phyloP scores from a whole-genome alignment of 2,113 vertebrate genomes.

The Dascyllus trimaculatus region DNA sequence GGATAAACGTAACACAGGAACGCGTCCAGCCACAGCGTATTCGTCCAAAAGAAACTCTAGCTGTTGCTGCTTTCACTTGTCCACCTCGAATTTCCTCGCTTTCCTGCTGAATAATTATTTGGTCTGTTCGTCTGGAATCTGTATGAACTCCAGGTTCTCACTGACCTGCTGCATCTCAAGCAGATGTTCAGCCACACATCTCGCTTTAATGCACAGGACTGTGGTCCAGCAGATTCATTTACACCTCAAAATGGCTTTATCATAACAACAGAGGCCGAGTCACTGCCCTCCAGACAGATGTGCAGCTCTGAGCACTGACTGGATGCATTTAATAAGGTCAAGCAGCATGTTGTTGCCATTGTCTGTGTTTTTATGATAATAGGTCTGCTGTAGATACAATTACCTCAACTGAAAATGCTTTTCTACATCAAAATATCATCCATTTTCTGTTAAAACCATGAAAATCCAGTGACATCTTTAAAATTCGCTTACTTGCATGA shows the following conservation, averaged over 20 bases:
- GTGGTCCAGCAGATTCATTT: constrained; percentile 34
- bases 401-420: no score
- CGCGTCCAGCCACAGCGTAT: background rate
- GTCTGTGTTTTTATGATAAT: background rate
- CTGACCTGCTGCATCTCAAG: background rate
- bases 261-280: constrained; percentile 62
- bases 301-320: constrained; percentile 35
- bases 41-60: constrained; percentile 10
- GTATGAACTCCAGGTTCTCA: background rate
- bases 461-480: no score
- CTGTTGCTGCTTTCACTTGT: constrained; percentile 37
- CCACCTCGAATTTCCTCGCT: background rate
- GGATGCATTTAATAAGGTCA: constrained; percentile 37
- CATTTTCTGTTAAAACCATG: no score
- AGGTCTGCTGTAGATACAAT: no score
- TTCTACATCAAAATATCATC: no score
- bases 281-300: constrained; percentile 53
- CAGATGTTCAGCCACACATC: constrained; percentile 31
- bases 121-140: background rate
- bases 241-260: constrained; percentile 58
- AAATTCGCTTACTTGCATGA: no score
- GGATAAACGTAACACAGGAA: constrained; percentile 22
- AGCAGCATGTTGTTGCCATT: background rate
- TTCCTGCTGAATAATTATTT: background rate
- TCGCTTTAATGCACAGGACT: background rate